Evolutionary conservation across 92 coral and sea anemone species (phyloP).

Genomic region (Phenganax subtilis): DNA sequence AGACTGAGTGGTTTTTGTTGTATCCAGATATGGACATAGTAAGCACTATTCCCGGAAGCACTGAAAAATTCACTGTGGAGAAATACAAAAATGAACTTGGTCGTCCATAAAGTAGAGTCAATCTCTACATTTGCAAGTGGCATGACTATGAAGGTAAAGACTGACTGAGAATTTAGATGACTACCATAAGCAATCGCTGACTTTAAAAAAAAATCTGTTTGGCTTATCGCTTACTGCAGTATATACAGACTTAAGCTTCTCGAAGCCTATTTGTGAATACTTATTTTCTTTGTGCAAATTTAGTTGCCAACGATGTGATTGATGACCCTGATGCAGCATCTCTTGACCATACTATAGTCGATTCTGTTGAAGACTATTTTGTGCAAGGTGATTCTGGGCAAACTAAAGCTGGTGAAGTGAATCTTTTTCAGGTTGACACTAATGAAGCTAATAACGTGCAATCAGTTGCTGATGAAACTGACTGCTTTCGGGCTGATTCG

Average conservation of each 20-base stretch:
- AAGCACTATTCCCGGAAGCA: slow-evolving; percentile 31
- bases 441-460: background rate
- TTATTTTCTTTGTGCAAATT: background rate
- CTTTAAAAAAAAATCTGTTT: background rate
- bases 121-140: slow-evolving; percentile 33
- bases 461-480: background rate
- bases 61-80: slow-evolving; percentile 19
- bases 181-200: background rate
- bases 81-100: slow-evolving; percentile 41
- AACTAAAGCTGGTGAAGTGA: background rate
- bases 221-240: no score
- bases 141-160: slow-evolving; percentile 40
- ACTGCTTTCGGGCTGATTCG: slow-evolving; percentile 1
- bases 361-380: background rate
- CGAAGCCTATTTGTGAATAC: no score
- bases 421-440: background rate
- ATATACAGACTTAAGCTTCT: no score
- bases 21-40: slow-evolving; percentile 42
- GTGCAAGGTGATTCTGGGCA: background rate
- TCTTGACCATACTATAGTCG: background rate
- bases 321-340: background rate
- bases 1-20: slow-evolving; percentile 37
- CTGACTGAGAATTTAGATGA: background rate
- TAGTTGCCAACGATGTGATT: background rate
- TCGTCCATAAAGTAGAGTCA: slow-evolving; percentile 39